Conservation (phyloP, 2,797 vertebrate species). For the Xerus rutilus region DNA sequence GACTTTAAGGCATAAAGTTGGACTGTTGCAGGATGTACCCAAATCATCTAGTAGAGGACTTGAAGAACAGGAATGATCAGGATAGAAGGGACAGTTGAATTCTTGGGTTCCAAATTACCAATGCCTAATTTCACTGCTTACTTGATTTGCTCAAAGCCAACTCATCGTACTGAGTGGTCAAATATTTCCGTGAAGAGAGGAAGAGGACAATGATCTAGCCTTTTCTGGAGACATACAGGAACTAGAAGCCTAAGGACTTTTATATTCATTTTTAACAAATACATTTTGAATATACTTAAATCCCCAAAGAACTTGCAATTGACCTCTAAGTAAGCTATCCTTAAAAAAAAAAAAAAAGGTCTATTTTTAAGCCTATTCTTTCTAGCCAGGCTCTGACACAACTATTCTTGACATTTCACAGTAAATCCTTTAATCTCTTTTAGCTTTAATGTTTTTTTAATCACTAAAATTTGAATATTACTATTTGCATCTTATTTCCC, state of each 20-base stretch:
- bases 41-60: neutral
- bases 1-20: neutral
- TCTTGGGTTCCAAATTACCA: neutral
- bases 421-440: slow-evolving; percentile 37
- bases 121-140: neutral
- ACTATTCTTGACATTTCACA: neutral
- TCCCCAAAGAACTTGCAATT: neutral
- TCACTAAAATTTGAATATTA: slow-evolving; percentile 18
- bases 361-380: neutral
- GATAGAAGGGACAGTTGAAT: neutral
- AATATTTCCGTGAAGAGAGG: neutral
- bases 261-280: slow-evolving; percentile 3
- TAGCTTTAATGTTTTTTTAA: neutral
- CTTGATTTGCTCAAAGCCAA: neutral
- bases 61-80: neutral
- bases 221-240: neutral
- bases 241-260: neutral
- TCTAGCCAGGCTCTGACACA: neutral
- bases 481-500: neutral
- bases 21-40: neutral
- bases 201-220: neutral
- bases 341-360: neutral
- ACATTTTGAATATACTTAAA: neutral
- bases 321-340: neutral
- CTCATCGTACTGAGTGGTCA: neutral